A percentile compares a stretch with the other conserved stretches of the same genome.
These are phyloP conservation scores for Cantharis lateralis DNA, from an alignment of 2,888 invertebrate species.

Conservation along the genomic window DNA sequence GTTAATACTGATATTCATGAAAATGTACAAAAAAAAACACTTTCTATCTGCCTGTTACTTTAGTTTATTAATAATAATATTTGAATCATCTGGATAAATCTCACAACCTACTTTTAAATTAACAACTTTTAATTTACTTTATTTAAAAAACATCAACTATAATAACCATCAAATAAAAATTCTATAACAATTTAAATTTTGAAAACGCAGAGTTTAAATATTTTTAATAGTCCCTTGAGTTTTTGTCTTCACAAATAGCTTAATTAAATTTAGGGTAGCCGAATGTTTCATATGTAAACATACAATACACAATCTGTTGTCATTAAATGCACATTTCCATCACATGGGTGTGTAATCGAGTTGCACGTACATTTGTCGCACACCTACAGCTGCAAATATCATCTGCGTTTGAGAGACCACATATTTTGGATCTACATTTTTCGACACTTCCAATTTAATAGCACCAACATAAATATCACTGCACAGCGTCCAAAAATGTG, in stretches of 20 bases:
- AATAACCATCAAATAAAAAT: not conserved
- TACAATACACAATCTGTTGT: constrained; percentile 35
- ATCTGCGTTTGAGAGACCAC: constrained; percentile 90
- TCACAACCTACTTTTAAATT: not conserved
- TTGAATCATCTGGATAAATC: not conserved
- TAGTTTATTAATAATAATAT: not conserved
- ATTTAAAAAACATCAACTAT: not conserved
- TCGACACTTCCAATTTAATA: constrained; percentile 92
- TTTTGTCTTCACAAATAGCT: constrained; percentile 28
- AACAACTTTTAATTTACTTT: not conserved
- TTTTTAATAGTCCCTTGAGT: constrained; percentile 17
- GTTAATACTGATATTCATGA: not conserved
- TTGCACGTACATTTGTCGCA: constrained; percentile 90
- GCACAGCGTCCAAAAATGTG: constrained; percentile 98
- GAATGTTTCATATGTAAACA: constrained; percentile 36
- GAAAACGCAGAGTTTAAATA: constrained; percentile 6
- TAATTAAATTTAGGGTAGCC: constrained; percentile 33
- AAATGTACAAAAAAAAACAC: not conserved
- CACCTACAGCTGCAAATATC: constrained; percentile 92
- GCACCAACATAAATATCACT: constrained; percentile 92
- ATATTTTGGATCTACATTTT: constrained; percentile 90
- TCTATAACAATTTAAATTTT: not conserved
- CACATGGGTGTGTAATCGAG: constrained; percentile 86
- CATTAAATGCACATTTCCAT: constrained; percentile 43
- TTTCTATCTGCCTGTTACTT: not conserved